Conservation (phyloP, 2,888 invertebrate genomes). For the Plagodis pulveraria region DNA sequence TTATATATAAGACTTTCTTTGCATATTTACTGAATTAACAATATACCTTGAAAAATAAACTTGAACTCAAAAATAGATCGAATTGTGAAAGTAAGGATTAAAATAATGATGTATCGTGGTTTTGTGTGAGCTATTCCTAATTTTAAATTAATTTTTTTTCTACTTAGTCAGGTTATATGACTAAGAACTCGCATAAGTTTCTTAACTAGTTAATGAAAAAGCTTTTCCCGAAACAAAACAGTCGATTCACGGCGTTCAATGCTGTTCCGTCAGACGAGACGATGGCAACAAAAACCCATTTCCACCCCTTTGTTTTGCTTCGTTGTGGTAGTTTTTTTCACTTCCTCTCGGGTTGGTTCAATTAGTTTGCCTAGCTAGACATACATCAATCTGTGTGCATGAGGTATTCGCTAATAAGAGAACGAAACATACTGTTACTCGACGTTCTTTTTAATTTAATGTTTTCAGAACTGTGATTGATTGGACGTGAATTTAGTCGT, state of each 20-base stretch:
- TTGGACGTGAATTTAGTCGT: no score
- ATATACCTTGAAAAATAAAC: no score
- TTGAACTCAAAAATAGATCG: no score
- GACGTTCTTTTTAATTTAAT: not conserved
- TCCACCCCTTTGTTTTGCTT: constrained; percentile 45
- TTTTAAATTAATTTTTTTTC: no score
- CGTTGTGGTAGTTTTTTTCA: constrained; percentile 46
- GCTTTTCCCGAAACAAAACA: constrained; percentile 48
- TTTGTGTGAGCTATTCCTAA: no score
- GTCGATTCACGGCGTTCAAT: constrained; percentile 45
- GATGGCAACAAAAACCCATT: constrained; percentile 51
- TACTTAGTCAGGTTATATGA: no score
- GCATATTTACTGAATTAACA: no score
- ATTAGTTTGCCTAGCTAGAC: constrained; percentile 45
- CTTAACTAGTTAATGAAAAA: constrained; percentile 42
- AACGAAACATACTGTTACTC: not conserved
- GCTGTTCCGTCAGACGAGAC: constrained; percentile 41
- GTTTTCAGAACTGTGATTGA: no score
- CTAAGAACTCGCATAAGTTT: constrained; percentile 36
- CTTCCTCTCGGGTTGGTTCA: constrained; percentile 44
- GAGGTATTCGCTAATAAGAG: constrained; percentile 1
- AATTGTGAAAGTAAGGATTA: no score
- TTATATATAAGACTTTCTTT: no score
- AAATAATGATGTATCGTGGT: no score
- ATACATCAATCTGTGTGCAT: constrained; percentile 16